Conservation (phyloP, 2,113 vertebrate species). For the Junco hyemalis region DNA sequence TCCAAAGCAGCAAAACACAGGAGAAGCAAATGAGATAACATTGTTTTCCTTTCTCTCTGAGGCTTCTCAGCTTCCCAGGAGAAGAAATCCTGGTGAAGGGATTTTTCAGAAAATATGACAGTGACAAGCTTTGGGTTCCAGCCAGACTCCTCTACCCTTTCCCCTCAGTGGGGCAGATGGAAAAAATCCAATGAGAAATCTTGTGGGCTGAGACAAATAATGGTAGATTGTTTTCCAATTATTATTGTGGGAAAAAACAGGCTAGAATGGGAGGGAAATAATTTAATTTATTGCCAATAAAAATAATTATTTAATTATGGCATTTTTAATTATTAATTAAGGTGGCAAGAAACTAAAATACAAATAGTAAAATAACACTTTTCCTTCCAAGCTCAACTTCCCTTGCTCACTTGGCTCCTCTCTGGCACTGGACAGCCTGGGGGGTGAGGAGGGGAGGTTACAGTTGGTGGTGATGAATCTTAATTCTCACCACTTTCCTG, state of each 20-base stretch:
- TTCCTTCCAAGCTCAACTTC: background rate
- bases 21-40: no score
- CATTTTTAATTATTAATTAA: background rate
- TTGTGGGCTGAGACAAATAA: background rate
- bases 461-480: rapidly evolving
- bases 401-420: background rate
- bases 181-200: background rate
- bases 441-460: background rate
- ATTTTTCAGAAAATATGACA: no score
- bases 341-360: background rate
- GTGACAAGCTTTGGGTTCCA: background rate
- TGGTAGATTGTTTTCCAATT: background rate
- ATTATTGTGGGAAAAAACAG: rapidly evolving
- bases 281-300: background rate
- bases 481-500: background rate
- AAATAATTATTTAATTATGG: background rate
- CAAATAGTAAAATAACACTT: background rate
- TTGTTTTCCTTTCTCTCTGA: no score
- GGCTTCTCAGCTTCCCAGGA: no score
- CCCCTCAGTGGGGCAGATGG: rapidly evolving
- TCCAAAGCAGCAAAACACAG: no score
- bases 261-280: background rate
- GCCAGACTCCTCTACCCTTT: background rate
- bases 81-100: no score
- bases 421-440: background rate